These are phyloP conservation scores for Microctonus aethiopoides DNA, from an alignment of 2,888 invertebrate genomes.

Conservation along the genomic window DNA sequence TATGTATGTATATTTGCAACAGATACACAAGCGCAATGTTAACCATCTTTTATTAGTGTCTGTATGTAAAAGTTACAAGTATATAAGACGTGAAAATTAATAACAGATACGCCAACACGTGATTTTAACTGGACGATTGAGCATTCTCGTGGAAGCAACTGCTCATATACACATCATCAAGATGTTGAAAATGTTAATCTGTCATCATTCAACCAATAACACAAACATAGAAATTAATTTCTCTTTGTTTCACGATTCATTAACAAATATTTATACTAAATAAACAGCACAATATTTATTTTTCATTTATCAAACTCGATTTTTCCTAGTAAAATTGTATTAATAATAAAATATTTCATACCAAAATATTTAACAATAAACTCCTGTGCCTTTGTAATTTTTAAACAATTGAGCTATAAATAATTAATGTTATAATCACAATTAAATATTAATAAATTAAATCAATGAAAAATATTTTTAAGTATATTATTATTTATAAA, in stretches of 20 bases:
- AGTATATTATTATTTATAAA: too few relatives aligned
- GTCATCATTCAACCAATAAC: constrained; percentile 28
- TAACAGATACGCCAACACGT: constrained; percentile 51
- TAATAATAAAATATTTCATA: too few relatives aligned
- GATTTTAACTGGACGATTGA: constrained; percentile 62
- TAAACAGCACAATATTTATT: too few relatives aligned
- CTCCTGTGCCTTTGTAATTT: too few relatives aligned
- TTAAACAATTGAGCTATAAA: too few relatives aligned
- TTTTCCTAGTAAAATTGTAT: too few relatives aligned
- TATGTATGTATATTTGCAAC: neutral
- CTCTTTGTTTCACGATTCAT: neutral
- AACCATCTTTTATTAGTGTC: neutral
- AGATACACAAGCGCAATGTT: constrained; percentile 19
- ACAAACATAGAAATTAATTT: constrained; percentile 8
- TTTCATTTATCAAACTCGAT: neutral
- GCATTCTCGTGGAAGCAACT: constrained; percentile 47
- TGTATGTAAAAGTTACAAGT: neutral
- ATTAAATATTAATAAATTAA: too few relatives aligned
- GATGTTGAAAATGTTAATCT: constrained; percentile 34
- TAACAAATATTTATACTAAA: neutral
- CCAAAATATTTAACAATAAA: too few relatives aligned
- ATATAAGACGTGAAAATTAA: constrained; percentile 48
- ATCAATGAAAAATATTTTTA: too few relatives aligned
- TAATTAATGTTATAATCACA: too few relatives aligned
- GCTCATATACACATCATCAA: neutral